Percentiles rank a stretch among this genome's conserved stretches.
phyloP scores from a whole-genome alignment of 2,797 vertebrate genomes.

The Ctenopoma multispine region DNA sequence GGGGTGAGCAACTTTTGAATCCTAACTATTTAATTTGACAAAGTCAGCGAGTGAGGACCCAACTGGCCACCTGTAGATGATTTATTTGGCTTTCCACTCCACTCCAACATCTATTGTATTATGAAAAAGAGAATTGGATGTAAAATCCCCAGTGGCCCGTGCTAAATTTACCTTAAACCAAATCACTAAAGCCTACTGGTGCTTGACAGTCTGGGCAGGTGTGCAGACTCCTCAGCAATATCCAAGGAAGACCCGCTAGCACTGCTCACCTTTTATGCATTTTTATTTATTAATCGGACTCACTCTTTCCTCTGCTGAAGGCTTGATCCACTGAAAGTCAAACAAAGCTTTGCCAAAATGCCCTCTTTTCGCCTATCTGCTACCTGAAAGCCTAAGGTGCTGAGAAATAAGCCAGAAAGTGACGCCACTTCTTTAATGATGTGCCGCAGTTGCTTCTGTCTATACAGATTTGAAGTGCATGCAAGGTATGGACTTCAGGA shows the following conservation, averaged over 20 bases:
- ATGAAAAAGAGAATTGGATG: constrained; percentile 80
- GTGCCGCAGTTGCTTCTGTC: background rate
- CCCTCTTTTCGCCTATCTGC: constrained; percentile 1
- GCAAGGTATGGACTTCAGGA: background rate
- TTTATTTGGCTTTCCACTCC: constrained; percentile 67
- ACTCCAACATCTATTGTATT: constrained; percentile 75
- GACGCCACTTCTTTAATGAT: constrained; percentile 14
- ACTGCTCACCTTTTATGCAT: constrained; percentile 71
- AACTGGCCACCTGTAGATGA: constrained; percentile 74
- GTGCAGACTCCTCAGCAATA: constrained; percentile 71
- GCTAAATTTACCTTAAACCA: constrained; percentile 85
- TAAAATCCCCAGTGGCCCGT: constrained; percentile 75
- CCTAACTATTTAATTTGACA: constrained; percentile 75
- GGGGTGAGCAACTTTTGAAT: constrained; percentile 49
- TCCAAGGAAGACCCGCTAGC: constrained; percentile 67
- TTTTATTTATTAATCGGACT: constrained; percentile 81
- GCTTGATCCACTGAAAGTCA: constrained; percentile 65
- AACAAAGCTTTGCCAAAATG: constrained; percentile 53
- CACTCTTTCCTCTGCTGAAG: constrained; percentile 56
- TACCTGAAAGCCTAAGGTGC: constrained; percentile 8
- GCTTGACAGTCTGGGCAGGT: constrained; percentile 83
- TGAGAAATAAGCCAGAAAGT: constrained; percentile 24
- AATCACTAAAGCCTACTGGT: constrained; percentile 83
- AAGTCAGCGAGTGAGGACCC: constrained; percentile 61
- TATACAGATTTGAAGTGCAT: constrained; percentile 8